Evolutionary conservation across 2,797 vertebrate genomes (phyloP).

Genomic region (Anableps anableps): DNA sequence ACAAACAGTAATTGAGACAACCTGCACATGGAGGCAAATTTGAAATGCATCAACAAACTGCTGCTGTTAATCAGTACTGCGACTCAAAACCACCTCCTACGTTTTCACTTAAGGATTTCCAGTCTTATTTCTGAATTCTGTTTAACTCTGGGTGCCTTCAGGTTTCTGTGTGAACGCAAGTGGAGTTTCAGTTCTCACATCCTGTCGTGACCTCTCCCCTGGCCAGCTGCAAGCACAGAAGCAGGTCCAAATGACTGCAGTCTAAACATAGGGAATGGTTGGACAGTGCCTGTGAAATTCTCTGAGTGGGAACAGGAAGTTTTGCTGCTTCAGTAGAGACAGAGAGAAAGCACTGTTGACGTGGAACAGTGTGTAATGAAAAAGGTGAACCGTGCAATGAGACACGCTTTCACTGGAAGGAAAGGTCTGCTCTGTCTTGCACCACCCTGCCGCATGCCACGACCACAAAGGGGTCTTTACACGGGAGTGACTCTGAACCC

Average conservation of each 20-base stretch:
- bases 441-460: constrained; percentile 73
- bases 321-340: constrained; percentile 44
- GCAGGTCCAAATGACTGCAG: constrained; percentile 51
- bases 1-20: constrained; percentile 35
- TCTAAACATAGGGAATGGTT: constrained; percentile 65
- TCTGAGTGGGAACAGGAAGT: constrained; percentile 61
- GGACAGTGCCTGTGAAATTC: constrained; percentile 68
- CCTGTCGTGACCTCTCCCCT: constrained; percentile 49
- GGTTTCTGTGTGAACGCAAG: constrained; percentile 38
- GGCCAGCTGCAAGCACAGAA: constrained; percentile 28
- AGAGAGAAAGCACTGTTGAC: constrained; percentile 52
- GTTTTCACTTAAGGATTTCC: constrained; percentile 15
- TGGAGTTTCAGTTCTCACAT: constrained; percentile 52
- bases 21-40: constrained; percentile 30
- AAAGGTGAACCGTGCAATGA: constrained; percentile 55
- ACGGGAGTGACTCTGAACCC: constrained; percentile 50
- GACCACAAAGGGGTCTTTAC: constrained; percentile 74
- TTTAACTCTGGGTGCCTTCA: constrained; percentile 17
- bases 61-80: constrained; percentile 42
- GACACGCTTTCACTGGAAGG: constrained; percentile 51
- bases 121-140: not conserved
- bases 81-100: constrained; percentile 19
- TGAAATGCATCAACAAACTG: constrained; percentile 36
- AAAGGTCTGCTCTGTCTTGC: constrained; percentile 61
- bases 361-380: constrained; percentile 59